Percentiles rank a stretch among this genome's conserved stretches.
Conservation (phyloP, 2,888 invertebrate species). For the Caenorhabditis macrosperma region DNA sequence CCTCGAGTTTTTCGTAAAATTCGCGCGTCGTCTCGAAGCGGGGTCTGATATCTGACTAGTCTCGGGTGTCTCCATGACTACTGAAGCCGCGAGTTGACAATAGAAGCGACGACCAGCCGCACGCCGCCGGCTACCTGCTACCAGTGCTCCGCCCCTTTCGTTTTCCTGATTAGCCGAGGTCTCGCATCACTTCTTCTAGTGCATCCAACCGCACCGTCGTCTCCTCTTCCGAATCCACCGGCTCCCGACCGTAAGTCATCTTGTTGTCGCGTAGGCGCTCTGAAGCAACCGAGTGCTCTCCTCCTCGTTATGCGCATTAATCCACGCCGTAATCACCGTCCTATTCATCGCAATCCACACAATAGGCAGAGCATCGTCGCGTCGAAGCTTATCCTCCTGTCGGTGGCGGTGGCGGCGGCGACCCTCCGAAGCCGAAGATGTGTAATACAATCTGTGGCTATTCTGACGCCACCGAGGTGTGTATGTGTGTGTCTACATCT, state of each 20-base stretch:
- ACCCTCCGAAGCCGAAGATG: not conserved
- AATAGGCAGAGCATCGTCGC: constrained; percentile 4
- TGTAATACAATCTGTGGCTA: constrained; percentile 41
- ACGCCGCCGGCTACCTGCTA: constrained; percentile 2
- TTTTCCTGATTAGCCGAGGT: constrained; percentile 23
- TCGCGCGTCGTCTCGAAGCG: constrained; percentile 6
- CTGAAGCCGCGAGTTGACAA: constrained; percentile 29
- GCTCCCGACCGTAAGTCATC: not conserved
- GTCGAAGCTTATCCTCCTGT: constrained; percentile 1
- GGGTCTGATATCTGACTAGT: constrained; percentile 28
- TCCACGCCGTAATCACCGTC: constrained; percentile 6
- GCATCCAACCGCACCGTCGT: too few species aligned
- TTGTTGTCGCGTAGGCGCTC: not conserved
- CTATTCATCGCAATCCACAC: constrained; percentile 12
- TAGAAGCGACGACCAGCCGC: constrained; percentile 6
- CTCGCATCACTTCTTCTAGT: not conserved
- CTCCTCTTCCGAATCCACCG: not conserved
- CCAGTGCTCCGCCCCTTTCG: constrained; percentile 23
- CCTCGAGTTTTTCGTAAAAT: constrained; percentile 27
- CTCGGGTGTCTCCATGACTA: constrained; percentile 48
- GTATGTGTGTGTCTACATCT: constrained; percentile 16
- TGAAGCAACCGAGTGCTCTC: not conserved
- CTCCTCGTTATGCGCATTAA: constrained; percentile 6
- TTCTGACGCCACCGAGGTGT: constrained; percentile 45
- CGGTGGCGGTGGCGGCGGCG: too few species aligned